Evolutionary conservation across 2,888 invertebrate genomes (phyloP).

Genomic region (Bellardia pandia): DNA sequence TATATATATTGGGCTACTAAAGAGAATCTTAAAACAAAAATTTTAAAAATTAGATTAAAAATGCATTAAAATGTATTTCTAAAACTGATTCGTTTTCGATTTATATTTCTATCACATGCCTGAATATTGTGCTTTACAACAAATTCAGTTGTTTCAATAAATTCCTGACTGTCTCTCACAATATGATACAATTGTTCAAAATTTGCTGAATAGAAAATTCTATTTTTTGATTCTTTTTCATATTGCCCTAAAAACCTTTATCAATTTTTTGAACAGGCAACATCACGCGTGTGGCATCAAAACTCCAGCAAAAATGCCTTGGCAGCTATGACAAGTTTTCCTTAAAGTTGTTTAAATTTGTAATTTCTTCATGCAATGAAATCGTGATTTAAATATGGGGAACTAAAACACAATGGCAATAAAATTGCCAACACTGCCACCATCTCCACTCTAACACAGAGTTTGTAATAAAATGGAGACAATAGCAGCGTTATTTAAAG

Average conservation of each 20-base stretch:
- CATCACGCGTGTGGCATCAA: slow-evolving; percentile 71
- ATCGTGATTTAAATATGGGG: slow-evolving; percentile 65
- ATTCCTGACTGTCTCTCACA: too few relatives aligned
- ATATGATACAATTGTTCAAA: too few relatives aligned
- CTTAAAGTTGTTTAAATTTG: slow-evolving; percentile 70
- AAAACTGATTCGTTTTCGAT: too few relatives aligned
- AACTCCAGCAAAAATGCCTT: not conserved
- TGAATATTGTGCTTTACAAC: too few relatives aligned
- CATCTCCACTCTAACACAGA: not conserved
- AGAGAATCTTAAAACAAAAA: too few relatives aligned
- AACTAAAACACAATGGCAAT: slow-evolving; percentile 10
- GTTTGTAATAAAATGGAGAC: slow-evolving; percentile 41
- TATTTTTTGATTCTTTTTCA: not conserved
- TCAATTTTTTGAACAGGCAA: slow-evolving; percentile 44
- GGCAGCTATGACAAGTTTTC: slow-evolving; percentile 73
- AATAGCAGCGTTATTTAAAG: slow-evolving; percentile 31
- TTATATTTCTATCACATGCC: too few relatives aligned
- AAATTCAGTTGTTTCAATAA: too few relatives aligned
- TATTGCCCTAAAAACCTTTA: not conserved
- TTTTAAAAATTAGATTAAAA: too few relatives aligned
- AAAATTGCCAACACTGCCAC: not conserved
- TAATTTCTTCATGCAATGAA: slow-evolving; percentile 44
- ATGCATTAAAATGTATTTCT: too few relatives aligned
- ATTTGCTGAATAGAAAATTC: not conserved
- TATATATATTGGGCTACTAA: too few relatives aligned